Evolutionary conservation across 2,797 vertebrate species (phyloP).

Genomic region (Knipowitschia caucasica): DNA sequence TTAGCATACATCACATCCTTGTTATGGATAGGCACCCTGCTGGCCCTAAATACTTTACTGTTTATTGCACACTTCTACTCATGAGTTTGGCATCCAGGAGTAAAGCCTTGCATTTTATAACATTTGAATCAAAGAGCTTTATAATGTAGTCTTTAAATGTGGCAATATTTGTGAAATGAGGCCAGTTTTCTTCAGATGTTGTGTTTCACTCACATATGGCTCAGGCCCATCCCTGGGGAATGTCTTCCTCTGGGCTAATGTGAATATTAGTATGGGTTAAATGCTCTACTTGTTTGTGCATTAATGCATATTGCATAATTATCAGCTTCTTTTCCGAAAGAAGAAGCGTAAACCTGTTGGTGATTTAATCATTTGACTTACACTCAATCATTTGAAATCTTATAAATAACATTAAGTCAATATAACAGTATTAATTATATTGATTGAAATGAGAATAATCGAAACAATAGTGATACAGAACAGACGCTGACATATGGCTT

Average conservation of each 20-base stretch:
- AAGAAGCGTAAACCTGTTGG: slow-evolving; percentile 1
- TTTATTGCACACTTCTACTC: slow-evolving; percentile 74
- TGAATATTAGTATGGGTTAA: slow-evolving; percentile 78
- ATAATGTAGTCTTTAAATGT: slow-evolving; percentile 1
- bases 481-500: neutral
- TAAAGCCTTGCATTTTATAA: slow-evolving; percentile 66
- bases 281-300: slow-evolving; percentile 73
- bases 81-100: slow-evolving; percentile 53
- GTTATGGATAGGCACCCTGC: slow-evolving; percentile 71
- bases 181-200: slow-evolving; percentile 29
- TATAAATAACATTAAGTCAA: too few species aligned
- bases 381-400: too few species aligned
- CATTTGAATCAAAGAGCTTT: slow-evolving; percentile 55
- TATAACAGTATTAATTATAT: too few species aligned
- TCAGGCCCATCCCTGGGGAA: slow-evolving; percentile 62
- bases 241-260: slow-evolving; percentile 67
- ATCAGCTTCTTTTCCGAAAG: slow-evolving; percentile 37
- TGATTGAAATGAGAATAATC: too few species aligned
- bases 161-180: slow-evolving; percentile 8
- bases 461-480: too few species aligned
- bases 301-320: slow-evolving; percentile 74
- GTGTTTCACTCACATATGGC: slow-evolving; percentile 59
- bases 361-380: neutral
- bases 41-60: slow-evolving; percentile 70
- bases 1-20: slow-evolving; percentile 64